These are phyloP conservation scores for Proterorhinus semilunaris DNA, from an alignment of 2,113 vertebrate species.

Conservation along the genomic window DNA sequence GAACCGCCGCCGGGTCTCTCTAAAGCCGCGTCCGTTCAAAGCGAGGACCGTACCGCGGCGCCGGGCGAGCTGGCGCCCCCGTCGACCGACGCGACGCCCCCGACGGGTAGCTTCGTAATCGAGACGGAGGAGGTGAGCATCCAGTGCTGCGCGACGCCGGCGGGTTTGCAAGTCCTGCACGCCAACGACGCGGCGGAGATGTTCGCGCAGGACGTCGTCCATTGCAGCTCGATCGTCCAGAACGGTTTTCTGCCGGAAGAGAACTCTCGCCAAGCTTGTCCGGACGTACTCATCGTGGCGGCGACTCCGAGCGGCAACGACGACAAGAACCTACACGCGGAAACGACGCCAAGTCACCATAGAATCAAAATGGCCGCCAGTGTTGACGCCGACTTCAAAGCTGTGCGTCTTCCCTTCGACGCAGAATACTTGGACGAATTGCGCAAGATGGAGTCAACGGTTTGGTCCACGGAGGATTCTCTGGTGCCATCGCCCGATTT, in stretches of 20 bases:
- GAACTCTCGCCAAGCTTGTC: conserved; percentile 39
- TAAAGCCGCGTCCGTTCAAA: conserved; percentile 12
- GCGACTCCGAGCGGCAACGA: conserved; percentile 9
- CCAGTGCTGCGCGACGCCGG: conserved; percentile 59
- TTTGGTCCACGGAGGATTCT: conserved; percentile 72
- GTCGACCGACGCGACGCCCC: neutral
- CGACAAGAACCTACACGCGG: conserved; percentile 1
- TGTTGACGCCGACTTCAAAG: conserved; percentile 45
- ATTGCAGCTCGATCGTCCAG: conserved; percentile 47
- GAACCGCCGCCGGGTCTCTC: neutral
- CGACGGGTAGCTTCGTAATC: conserved; percentile 65
- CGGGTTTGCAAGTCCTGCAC: conserved; percentile 56
- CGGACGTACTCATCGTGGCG: conserved; percentile 60
- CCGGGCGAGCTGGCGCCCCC: neutral
- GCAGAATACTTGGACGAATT: conserved; percentile 62
- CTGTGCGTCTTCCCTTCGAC: conserved; percentile 61
- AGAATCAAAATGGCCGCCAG: neutral
- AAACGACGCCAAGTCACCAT: neutral
- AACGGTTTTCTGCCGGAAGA: conserved; percentile 16
- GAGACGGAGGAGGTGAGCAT: conserved; percentile 74
- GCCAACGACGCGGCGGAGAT: conserved; percentile 59
- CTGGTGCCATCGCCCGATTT: conserved; percentile 52
- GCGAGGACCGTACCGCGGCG: conserved; percentile 1
- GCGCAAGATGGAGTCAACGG: conserved; percentile 61
- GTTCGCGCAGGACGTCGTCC: conserved; percentile 54